phyloP scores from a whole-genome alignment of 2,888 invertebrate species.

The Coelogynopora nodosa region DNA sequence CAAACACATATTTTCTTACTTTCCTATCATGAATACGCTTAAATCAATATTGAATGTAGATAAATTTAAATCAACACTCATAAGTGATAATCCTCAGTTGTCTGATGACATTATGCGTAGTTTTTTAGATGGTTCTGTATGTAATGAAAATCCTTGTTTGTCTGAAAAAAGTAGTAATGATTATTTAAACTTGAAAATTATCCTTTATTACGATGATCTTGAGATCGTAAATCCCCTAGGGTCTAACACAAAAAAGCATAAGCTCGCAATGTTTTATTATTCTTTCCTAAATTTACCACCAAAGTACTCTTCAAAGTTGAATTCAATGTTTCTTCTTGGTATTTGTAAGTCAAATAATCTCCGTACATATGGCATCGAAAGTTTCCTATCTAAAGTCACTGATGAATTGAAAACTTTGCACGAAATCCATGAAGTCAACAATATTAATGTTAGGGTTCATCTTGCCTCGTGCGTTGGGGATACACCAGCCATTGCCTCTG shows the following conservation, averaged over 20 bases:
- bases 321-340: constrained; percentile 32
- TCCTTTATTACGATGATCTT: constrained; percentile 46
- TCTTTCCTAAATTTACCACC: constrained; percentile 42
- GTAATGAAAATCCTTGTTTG: not conserved
- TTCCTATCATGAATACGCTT: not conserved
- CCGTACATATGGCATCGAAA: not conserved
- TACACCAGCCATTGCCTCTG: not conserved
- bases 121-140: not conserved
- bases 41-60: not conserved
- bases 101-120: not conserved
- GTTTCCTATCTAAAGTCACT: constrained; percentile 3
- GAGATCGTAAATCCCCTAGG: constrained; percentile 48
- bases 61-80: not conserved
- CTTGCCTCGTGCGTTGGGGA: not conserved
- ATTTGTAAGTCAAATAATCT: constrained; percentile 19
- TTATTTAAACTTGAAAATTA: constrained; percentile 34
- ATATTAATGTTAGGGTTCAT: not conserved
- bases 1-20: not conserved
- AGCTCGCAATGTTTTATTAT: constrained; percentile 45
- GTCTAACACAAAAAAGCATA: constrained; percentile 45
- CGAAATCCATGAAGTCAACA: not conserved
- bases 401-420: not conserved
- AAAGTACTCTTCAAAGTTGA: constrained; percentile 37
- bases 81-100: not conserved
- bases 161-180: not conserved